Evolutionary conservation across 2,113 vertebrate species (phyloP), one percentile per base, ranked within the genome.

Genomic region (Anseranas semipalmata): DNA sequence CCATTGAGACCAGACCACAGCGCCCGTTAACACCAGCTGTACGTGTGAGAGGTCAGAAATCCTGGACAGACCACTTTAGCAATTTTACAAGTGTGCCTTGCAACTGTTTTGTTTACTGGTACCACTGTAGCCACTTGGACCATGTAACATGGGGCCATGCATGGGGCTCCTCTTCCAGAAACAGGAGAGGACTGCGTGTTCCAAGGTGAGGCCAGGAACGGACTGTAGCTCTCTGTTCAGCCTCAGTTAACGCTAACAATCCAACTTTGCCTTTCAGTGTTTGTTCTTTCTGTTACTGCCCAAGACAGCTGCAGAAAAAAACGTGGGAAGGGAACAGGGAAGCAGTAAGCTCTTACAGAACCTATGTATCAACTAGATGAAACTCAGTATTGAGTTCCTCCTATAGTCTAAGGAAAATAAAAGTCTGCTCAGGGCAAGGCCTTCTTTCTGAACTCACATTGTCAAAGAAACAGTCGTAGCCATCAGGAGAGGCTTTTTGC

Each of bases 381-480:
- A 89, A 75, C 13, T 85, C 52, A 4, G 0, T 85, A 83, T 24
- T 0, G 0, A 70, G 33, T 45, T 93, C 6, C 41, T 74, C 10
- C 28, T 63, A 10, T 4, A 77, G 28, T 33, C 93, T 52, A 76
- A 73, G n/a, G 33, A 91, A 85, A 74, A 67, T 14, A 2, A 66
- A 14, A 60, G 33, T 39, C 37, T 85, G 21, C 18, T 71, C 30
- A 80, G 22, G 35, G 12, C 10, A 73, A 52, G 28, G 16, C 15
- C 22, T 59, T 59, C 28, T 59, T 16, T 76, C 70, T 65, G 55
- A 92, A 97, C 98, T 97, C 96, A 99, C 99, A 22, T 99, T 99
- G 76, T 99, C 99, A 97, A 99, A 99, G 93, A 98, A 98, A 92
- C 99, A 99, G 96, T 99, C 98, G 0, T 99, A 99, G 92, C 99